phyloP scores from a whole-genome alignment of 2,113 vertebrate genomes.

The Myiagra hebetior region DNA sequence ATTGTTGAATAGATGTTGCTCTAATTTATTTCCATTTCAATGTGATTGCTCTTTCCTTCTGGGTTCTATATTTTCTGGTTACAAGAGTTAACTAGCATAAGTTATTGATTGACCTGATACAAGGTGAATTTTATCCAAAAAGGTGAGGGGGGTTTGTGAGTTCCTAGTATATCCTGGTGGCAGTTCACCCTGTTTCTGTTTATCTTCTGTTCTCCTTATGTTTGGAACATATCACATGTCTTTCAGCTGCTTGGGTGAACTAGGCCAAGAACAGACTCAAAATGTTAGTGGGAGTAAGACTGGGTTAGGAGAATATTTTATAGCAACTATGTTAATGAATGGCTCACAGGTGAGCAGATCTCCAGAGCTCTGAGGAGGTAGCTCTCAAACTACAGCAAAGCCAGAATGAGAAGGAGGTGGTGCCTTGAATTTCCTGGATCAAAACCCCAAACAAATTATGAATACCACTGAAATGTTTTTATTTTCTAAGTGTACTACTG shows the following conservation, averaged over 20 bases:
- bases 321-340: background rate
- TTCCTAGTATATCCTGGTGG: background rate
- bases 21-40: background rate
- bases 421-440: background rate
- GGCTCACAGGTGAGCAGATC: background rate
- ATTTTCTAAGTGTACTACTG: background rate
- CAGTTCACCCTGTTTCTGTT: background rate
- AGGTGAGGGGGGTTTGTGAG: background rate
- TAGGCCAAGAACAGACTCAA: background rate
- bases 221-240: background rate
- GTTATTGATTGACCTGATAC: background rate
- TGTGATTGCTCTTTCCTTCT: background rate
- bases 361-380: background rate
- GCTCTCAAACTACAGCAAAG: background rate
- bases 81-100: background rate
- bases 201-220: background rate
- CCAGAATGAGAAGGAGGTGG: background rate
- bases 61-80: background rate
- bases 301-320: background rate
- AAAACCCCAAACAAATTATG: background rate
- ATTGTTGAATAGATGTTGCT: background rate
- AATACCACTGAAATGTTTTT: background rate
- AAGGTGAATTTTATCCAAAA: background rate
- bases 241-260: background rate
- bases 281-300: background rate